phyloP scores from a whole-genome alignment of 2,113 vertebrate species.

The Triplophysa dalaica region DNA sequence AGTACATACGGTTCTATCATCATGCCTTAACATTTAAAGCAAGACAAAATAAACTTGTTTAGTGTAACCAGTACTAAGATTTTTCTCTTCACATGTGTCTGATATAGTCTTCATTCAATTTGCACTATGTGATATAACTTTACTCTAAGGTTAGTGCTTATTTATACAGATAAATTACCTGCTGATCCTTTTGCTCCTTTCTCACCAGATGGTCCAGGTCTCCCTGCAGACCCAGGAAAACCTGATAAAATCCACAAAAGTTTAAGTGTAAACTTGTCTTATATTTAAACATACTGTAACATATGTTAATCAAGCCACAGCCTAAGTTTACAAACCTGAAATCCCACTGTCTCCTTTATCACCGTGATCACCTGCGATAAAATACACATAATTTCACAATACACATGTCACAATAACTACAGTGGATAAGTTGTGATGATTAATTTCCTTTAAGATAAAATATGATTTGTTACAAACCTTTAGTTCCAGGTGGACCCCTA shows the following conservation, averaged over 20 bases:
- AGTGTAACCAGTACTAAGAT: too few species aligned
- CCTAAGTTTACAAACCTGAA: slow-evolving; percentile 79
- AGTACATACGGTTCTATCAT: too few species aligned
- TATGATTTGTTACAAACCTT: slow-evolving; percentile 77
- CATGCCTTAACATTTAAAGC: too few species aligned
- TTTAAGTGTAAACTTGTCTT: neutral
- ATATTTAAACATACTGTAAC: too few species aligned
- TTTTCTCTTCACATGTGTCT: neutral
- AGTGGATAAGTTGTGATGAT: neutral
- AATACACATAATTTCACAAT: slow-evolving; percentile 3
- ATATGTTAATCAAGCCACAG: neutral
- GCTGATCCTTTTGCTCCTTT: slow-evolving; percentile 84
- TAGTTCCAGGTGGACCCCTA: slow-evolving; percentile 81
- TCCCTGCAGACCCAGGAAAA: slow-evolving; percentile 80
- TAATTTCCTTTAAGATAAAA: neutral
- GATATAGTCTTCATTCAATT: too few species aligned
- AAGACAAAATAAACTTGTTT: neutral
- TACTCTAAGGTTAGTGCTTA: neutral
- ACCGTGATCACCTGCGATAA: slow-evolving; percentile 83
- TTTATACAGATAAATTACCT: slow-evolving; percentile 70
- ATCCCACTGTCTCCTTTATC: slow-evolving; percentile 86
- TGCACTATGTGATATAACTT: neutral
- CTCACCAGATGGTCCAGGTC: slow-evolving; percentile 80
- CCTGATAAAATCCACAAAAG: slow-evolving; percentile 67
- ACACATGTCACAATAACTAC: neutral